phyloP scores from a whole-genome alignment of 2,113 vertebrate species.

The Macaca nemestrina region DNA sequence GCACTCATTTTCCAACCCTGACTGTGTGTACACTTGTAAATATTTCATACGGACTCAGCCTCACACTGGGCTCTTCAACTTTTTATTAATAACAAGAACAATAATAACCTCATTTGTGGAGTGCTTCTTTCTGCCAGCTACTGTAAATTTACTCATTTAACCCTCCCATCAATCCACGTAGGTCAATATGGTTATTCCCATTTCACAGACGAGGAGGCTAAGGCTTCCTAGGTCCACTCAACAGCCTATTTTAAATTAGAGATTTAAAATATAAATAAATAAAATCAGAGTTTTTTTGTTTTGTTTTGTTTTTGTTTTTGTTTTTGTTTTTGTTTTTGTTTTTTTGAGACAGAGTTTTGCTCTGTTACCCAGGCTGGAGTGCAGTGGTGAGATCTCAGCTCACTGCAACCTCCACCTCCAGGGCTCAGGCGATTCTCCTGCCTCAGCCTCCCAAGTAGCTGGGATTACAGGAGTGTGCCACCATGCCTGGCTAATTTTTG shows the following conservation, averaged over 20 bases:
- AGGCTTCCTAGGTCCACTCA: neutral
- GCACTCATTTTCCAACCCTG: neutral
- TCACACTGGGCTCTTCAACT: neutral
- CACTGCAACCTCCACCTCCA: no score
- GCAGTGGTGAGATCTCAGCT: no score
- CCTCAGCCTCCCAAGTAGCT: no score
- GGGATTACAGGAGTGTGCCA: no score
- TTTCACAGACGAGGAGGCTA: slow-evolving; percentile 18
- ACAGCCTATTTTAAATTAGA: slow-evolving; percentile 8
- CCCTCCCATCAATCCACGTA: neutral
- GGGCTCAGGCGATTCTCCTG: no score
- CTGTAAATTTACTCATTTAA: neutral
- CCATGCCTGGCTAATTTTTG: no score
- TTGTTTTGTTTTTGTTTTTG: no score
- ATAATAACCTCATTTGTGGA: neutral
- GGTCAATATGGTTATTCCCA: neutral
- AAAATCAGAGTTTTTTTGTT: no score
- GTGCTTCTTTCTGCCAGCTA: neutral
- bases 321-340: no score
- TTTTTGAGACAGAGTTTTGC: no score
- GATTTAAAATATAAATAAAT: neutral
- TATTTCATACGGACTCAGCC: neutral
- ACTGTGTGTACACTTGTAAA: neutral
- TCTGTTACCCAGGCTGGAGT: no score
- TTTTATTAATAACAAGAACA: slow-evolving; percentile 1